phyloP scores from a whole-genome alignment of 1,140 invertebrate genomes.

The Coptotermes formosanus region DNA sequence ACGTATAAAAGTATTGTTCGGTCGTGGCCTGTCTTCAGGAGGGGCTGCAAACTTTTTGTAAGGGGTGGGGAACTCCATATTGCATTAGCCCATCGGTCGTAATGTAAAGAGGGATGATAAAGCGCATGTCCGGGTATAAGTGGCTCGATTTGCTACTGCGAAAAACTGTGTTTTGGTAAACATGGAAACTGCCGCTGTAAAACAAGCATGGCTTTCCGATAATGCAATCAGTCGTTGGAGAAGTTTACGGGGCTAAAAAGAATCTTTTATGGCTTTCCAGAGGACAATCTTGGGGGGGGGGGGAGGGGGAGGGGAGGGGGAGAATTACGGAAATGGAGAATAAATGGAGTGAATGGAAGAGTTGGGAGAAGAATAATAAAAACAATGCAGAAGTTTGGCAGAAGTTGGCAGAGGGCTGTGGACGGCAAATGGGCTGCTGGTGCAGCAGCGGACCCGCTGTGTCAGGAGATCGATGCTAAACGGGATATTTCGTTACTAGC shows the following conservation, averaged over 20 bases:
- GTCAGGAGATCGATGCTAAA: neutral
- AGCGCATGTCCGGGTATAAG: neutral
- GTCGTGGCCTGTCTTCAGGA: neutral
- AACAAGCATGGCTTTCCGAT: neutral
- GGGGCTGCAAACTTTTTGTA: neutral
- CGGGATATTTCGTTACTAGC: neutral
- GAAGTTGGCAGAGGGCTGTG: neutral
- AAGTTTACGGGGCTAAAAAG: slow-evolving; percentile 11
- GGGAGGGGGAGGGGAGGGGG: neutral
- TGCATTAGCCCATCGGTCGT: neutral
- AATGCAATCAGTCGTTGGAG: slow-evolving; percentile 27
- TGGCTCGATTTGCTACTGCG: neutral
- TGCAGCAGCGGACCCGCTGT: slow-evolving; percentile 4
- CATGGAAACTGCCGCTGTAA: neutral
- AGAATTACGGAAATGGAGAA: slow-evolving; percentile 31
- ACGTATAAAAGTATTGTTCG: slow-evolving; percentile 14
- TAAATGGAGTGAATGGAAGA: slow-evolving; percentile 27
- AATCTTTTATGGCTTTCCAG: slow-evolving; percentile 31
- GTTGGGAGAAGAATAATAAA: neutral
- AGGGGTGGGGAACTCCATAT: neutral
- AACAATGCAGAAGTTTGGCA: neutral
- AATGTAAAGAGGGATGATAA: neutral
- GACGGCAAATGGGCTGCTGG: slow-evolving; percentile 24
- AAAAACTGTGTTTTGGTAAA: neutral
- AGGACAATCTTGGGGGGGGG: slow-evolving; percentile 10